Base-by-base conservation (phyloP, 2,888 invertebrate genomes). In the Suillia variegata region DNA sequence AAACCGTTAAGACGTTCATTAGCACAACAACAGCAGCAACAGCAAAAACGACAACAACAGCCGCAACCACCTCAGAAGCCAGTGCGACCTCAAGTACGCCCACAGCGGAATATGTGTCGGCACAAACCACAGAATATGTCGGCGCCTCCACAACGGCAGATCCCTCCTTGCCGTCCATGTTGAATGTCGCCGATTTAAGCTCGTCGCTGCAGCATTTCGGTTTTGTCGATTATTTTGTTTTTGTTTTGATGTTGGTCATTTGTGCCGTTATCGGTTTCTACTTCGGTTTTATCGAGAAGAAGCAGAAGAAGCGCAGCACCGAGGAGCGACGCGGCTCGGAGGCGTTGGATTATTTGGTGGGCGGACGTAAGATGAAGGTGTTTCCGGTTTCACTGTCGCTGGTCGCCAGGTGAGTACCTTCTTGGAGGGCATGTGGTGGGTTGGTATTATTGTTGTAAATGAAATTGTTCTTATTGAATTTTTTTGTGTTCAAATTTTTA, bases 361-460 rank as follows among this genome's bases (percentile, higher is more conserved):
- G 93, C 20, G 91, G 91, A 57, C 85, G 93, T 69, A 89, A 88
- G 71, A 92, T 94, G 92, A 87, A 88, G 73, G 87, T 89, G 17
- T 84, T 94, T 75, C 94, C 94, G 2, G 89, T 94, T 56, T 87
- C 93, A 26, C 86, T 94, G 86, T 94, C 94, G 1, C 85, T 95
- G 31, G 88, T 94, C 61, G 94, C 94, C 55, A 93, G 90, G 91
- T 90, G 77, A 79, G 75, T 70, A 48, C n/a, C n/a, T n/a, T n/a
- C n/a, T n/a, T 56, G 22, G 6, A 13, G 12, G 4, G 38, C 38
- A 10, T 26, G 26, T 26, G n/a, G 2, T 22, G 15, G 2, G 18
- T 15, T n/a, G 42, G 12, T 26, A 34, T 50, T 26, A 12, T 48
- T 24, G n/a, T 47, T 47, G 13, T 31, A 34, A 56, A 53, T 48